A percentile compares a stretch with the other conserved stretches of the same genome.
phyloP scores from a whole-genome alignment of 2,113 vertebrate species.

The Sceloporus undulatus region DNA sequence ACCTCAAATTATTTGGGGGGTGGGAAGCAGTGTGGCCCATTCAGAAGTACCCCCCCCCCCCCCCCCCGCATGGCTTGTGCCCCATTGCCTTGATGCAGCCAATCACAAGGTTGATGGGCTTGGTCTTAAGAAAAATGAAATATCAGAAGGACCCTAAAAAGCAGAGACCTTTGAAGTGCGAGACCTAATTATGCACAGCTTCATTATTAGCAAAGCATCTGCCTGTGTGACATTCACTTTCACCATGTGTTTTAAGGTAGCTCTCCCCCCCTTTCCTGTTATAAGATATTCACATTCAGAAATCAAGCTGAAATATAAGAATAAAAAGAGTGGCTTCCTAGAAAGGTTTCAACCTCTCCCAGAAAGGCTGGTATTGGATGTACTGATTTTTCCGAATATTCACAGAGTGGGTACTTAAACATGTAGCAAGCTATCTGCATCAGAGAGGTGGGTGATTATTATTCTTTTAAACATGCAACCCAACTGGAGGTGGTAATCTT shows the following conservation, averaged over 20 bases:
- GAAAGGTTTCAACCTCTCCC: slow-evolving; percentile 39
- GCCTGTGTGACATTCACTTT: not conserved
- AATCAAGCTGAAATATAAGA: slow-evolving; percentile 41
- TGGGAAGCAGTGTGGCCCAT: not conserved
- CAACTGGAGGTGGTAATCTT: slow-evolving; percentile 64
- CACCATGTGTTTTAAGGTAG: not conserved
- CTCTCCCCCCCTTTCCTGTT: not conserved
- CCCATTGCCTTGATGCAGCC: too few relatives aligned
- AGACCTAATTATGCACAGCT: not conserved
- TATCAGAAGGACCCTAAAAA: not conserved
- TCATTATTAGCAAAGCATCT: not conserved
- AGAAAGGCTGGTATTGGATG: slow-evolving; percentile 61
- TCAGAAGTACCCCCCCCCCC: not conserved
- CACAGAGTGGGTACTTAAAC: slow-evolving; percentile 65
- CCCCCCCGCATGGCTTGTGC: not conserved
- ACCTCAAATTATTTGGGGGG: not conserved
- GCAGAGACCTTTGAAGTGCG: not conserved
- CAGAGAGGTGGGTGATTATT: slow-evolving; percentile 35
- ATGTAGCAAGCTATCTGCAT: slow-evolving; percentile 54
- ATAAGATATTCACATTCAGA: slow-evolving; percentile 31
- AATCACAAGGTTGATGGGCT: not conserved
- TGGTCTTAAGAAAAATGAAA: not conserved
- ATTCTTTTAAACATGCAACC: slow-evolving; percentile 37
- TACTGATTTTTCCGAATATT: slow-evolving; percentile 57
- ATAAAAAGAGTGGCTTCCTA: slow-evolving; percentile 37